Evolutionary conservation across 2,888 invertebrate species (phyloP), one percentile per base, ranked within the genome.

Genomic region (Ormyrus pomaceus): DNA sequence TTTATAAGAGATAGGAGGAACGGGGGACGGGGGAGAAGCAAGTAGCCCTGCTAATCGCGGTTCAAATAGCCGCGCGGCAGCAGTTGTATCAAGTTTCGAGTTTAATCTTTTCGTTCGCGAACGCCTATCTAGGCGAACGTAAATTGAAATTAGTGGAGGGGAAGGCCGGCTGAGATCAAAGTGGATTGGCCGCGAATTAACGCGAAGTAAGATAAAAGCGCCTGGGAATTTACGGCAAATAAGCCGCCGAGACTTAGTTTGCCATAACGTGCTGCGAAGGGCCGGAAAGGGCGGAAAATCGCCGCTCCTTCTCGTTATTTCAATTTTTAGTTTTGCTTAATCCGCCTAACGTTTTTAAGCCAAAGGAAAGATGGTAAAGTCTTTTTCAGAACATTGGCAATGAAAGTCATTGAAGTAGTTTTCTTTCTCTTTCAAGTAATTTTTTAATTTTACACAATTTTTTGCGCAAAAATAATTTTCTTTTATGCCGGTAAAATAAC

Each of bases 41-140:
- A 62, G 59, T 51, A 46, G 53, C 62, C 64, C 13, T 34, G 66
- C 65, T 81, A 77, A 77, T 81, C 74, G 70, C 59, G 62, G 64
- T 53, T 46, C 74, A 71, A 81, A 78, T 75, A 75, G 61, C 56
- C 56, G 58, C 10, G 34, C 58, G 9, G 51, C 13, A n/a, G n/a
- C 62, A 46, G 70, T 61, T 69, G 62, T 73, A 45, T 66, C 59
- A 77, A 81, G 74, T 81, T 81, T 72, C 58, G 61, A 75, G 68
- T 76, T 76, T 81, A 81, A 81, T 81, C 81, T 78, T 77, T 74
- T 81, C 73, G 77, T 70, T 61, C 50, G 48, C 19, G 56, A 10
- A 56, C 8, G 77, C 11, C 34, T 34, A 34, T 34, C 34, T 61
- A 34, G 69, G 46, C 46, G 64, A 19, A 69, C 46, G 64, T 68